Conservation (phyloP, 2,888 invertebrate species). For the Neocrepidodera transversa region DNA sequence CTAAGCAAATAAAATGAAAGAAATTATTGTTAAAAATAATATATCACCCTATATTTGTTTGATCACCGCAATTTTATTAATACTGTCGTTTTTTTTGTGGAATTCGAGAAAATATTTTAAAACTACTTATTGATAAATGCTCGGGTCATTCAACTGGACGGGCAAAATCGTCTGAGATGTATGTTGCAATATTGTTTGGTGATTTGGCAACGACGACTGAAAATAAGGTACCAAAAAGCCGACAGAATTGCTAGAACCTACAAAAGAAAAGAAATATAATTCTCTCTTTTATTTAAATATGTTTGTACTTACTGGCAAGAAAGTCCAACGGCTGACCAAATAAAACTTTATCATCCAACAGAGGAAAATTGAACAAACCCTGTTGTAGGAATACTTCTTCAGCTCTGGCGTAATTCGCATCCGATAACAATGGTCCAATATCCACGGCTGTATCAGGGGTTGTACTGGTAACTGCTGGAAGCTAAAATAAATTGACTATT, state of each 20-base stretch:
- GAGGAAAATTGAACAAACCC: conserved; percentile 52
- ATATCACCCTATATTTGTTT: neutral
- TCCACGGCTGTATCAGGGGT: conserved; percentile 13
- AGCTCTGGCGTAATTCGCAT: conserved; percentile 51
- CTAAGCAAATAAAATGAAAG: no score
- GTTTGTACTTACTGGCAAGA: conserved; percentile 47
- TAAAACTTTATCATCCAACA: conserved; percentile 50
- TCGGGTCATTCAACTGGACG: conserved; percentile 48
- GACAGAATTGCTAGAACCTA: conserved; percentile 43
- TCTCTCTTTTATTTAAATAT: neutral
- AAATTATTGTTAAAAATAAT: no score
- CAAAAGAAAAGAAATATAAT: conserved; percentile 39
- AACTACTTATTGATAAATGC: conserved; percentile 19
- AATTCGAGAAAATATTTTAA: no score
- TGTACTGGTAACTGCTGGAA: conserved; percentile 6
- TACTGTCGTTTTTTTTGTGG: neutral
- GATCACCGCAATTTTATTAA: neutral
- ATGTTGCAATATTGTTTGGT: conserved; percentile 40
- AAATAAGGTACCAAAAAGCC: conserved; percentile 51
- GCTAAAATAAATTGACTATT: conserved; percentile 13
- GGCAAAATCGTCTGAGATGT: conserved; percentile 41
- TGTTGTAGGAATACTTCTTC: conserved; percentile 55
- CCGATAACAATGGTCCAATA: conserved; percentile 44
- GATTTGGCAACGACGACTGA: conserved; percentile 49
- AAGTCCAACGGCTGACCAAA: conserved; percentile 51